Evolutionary conservation across 1,140 invertebrate species (phyloP).

Genomic region (Acyrthosiphon pisum): DNA sequence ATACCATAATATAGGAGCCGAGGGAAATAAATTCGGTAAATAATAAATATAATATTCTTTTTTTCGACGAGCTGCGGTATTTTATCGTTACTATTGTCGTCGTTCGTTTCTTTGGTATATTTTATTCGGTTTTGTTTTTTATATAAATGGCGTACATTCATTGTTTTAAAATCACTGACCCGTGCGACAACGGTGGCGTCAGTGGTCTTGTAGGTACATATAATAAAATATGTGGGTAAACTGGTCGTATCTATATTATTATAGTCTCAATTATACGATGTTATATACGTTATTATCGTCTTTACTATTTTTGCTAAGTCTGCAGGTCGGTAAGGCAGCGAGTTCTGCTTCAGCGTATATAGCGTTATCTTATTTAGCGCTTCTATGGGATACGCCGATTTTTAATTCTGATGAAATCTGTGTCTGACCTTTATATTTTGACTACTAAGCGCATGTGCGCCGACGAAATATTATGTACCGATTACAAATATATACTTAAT

Average conservation of each 20-base stretch:
- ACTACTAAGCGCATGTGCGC: neutral
- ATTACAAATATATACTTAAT: neutral
- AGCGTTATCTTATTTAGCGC: too few relatives aligned
- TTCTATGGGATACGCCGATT: neutral
- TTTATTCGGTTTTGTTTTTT: neutral
- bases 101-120: neutral
- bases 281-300: too few relatives aligned
- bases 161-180: slow-evolving; percentile 18
- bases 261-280: neutral
- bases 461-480: neutral
- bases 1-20: neutral
- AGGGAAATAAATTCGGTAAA: neutral
- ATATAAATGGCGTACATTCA: neutral
- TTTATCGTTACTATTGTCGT: neutral
- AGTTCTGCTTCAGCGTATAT: neutral
- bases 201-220: neutral
- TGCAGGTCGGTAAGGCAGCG: neutral
- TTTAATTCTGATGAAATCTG: neutral
- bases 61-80: neutral
- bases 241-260: neutral
- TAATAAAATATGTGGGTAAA: neutral
- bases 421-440: neutral
- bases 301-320: neutral
- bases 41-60: slow-evolving; percentile 6
- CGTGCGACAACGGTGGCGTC: neutral